These are phyloP conservation scores for Loris lydekkerianus DNA, from an alignment of 2,797 vertebrate genomes.

Conservation along the genomic window DNA sequence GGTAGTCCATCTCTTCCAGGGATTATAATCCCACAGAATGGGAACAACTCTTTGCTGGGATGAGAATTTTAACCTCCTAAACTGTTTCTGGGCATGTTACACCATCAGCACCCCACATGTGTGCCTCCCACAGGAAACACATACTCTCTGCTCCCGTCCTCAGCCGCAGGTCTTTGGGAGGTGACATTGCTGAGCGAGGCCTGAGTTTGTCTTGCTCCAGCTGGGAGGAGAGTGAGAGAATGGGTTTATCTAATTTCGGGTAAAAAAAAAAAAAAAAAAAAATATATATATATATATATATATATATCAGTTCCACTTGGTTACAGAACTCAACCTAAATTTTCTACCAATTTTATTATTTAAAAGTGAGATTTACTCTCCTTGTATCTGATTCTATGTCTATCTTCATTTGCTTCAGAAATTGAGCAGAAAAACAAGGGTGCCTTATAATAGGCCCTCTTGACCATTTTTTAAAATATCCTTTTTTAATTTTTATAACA, in stretches of 20 bases:
- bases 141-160: neutral
- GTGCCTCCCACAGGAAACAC: neutral
- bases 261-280: neutral
- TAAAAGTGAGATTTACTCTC: neutral
- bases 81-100: neutral
- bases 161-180: neutral
- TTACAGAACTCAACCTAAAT: neutral
- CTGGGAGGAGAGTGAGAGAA: neutral
- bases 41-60: neutral
- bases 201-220: neutral
- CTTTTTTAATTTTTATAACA: neutral
- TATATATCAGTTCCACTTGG: neutral
- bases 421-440: neutral
- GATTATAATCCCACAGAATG: neutral
- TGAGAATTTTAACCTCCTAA: neutral
- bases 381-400: neutral
- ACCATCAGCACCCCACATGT: accelerated
- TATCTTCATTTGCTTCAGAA: neutral
- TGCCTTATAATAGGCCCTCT: neutral
- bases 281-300: too few relatives aligned
- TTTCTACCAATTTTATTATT: neutral
- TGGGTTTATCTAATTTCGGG: neutral
- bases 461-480: neutral
- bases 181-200: neutral
- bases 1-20: neutral